Percentiles rank a stretch among this genome's conserved stretches.
Conservation (phyloP, 1,140 invertebrate species). For the Pseudomyrmex sp. region DNA sequence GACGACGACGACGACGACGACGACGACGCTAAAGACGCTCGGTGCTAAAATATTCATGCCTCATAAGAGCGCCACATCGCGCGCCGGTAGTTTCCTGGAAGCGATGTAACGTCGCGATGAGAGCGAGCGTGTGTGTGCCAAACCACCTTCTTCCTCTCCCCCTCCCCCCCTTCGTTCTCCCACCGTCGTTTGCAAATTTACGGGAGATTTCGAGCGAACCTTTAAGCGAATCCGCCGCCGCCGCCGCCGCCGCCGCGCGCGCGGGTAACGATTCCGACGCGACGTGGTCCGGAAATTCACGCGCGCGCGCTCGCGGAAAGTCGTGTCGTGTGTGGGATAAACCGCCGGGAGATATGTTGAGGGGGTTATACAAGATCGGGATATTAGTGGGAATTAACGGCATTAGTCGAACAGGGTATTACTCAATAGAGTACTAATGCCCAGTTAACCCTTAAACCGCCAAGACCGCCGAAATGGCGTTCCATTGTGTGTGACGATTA, state of each 20-base stretch:
- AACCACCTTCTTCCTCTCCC: not conserved
- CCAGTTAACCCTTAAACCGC: slow-evolving; percentile 48
- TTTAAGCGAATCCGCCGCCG: slow-evolving; percentile 25
- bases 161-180: too few species aligned
- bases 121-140: slow-evolving; percentile 14
- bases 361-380: slow-evolving; percentile 41
- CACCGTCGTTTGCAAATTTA: slow-evolving; percentile 52
- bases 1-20: too few species aligned
- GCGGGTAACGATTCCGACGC: slow-evolving; percentile 54
- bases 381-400: slow-evolving; percentile 53
- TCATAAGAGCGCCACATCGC: slow-evolving; percentile 60
- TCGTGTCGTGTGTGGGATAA: slow-evolving; percentile 25
- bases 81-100: not conserved
- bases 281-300: slow-evolving; percentile 20
- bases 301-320: slow-evolving; percentile 8
- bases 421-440: slow-evolving; percentile 47
- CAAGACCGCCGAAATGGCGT: slow-evolving; percentile 8
- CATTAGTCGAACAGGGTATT: slow-evolving; percentile 42
- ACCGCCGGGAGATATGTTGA: slow-evolving; percentile 19
- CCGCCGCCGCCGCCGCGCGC: not conserved
- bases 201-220: slow-evolving; percentile 26
- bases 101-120: slow-evolving; percentile 56
- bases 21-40: slow-evolving; percentile 56
- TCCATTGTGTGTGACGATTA: slow-evolving; percentile 42
- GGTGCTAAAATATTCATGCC: slow-evolving; percentile 75